Conservation (phyloP, 2,113 vertebrate genomes). For the Erythrolamprus reginae region DNA sequence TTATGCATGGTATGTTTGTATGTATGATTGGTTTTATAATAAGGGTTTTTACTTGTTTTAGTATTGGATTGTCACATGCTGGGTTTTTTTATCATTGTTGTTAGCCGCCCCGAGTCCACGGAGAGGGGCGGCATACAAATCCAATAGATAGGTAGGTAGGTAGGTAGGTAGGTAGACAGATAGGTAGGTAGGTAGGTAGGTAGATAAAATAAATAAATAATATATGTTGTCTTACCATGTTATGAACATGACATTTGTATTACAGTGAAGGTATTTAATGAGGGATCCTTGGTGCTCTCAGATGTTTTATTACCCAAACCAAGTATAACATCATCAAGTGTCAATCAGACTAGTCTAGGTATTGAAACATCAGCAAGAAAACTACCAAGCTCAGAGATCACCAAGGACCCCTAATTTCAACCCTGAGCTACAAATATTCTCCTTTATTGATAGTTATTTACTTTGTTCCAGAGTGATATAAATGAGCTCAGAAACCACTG, state of each 20-base stretch:
- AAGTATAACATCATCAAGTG: not conserved
- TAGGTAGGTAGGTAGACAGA: too few relatives aligned
- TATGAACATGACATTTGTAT: not conserved
- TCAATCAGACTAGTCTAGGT: not conserved
- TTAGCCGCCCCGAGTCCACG: too few relatives aligned
- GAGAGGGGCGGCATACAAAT: too few relatives aligned
- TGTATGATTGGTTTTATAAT: too few relatives aligned
- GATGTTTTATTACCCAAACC: not conserved
- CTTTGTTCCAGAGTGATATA: not conserved
- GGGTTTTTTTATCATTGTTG: too few relatives aligned
- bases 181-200: too few relatives aligned
- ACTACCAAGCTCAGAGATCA: not conserved
- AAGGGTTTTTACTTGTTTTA: too few relatives aligned
- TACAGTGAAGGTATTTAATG: not conserved
- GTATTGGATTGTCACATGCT: too few relatives aligned
- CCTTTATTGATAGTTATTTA: not conserved
- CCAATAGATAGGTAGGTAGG: too few relatives aligned
- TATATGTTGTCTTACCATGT: not conserved
- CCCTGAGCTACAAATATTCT: not conserved
- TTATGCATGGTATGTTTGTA: too few relatives aligned
- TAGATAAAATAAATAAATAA: too few relatives aligned
- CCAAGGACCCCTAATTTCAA: not conserved
- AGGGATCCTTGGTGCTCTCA: not conserved
- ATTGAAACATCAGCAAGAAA: not conserved
- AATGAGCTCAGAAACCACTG: not conserved